phyloP scores from a whole-genome alignment of 2,113 vertebrate genomes.

The Gobius niger region DNA sequence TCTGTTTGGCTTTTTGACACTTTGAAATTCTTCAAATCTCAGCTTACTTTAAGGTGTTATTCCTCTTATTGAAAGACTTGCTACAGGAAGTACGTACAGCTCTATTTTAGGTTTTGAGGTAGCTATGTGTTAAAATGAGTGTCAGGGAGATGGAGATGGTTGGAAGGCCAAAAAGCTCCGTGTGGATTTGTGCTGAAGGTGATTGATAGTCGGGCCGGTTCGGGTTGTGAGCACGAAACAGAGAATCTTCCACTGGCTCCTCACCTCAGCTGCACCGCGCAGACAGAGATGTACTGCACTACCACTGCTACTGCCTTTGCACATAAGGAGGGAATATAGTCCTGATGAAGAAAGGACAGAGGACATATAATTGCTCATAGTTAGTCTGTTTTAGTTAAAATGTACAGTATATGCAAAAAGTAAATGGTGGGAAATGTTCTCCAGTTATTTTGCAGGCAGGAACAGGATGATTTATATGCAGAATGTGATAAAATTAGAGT shows the following conservation, averaged over 20 bases:
- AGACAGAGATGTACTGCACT: constrained; percentile 28
- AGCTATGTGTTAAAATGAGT: neutral
- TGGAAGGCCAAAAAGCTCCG: constrained; percentile 19
- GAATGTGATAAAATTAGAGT: too few species aligned
- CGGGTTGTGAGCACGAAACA: constrained; percentile 30
- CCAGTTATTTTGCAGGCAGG: too few species aligned
- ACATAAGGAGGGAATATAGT: neutral
- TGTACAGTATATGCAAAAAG: too few species aligned
- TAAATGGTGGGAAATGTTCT: too few species aligned
- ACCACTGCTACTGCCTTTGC: constrained; percentile 13
- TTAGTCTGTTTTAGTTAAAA: too few species aligned
- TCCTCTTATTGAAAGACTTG: constrained; percentile 1
- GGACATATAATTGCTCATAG: neutral
- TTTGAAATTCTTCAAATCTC: neutral
- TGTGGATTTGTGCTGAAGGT: constrained; percentile 20
- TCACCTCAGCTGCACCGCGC: constrained; percentile 20
- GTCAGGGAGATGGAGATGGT: constrained; percentile 5
- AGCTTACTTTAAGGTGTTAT: neutral
- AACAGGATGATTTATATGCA: too few species aligned
- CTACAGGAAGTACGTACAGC: neutral
- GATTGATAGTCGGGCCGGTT: constrained; percentile 47
- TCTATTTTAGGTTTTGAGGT: constrained; percentile 1
- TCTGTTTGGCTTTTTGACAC: neutral
- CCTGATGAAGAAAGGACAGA: neutral
- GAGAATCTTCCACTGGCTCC: constrained; percentile 34